phyloP scores from a whole-genome alignment of 2,113 vertebrate genomes.

The Psettodes erumei region DNA sequence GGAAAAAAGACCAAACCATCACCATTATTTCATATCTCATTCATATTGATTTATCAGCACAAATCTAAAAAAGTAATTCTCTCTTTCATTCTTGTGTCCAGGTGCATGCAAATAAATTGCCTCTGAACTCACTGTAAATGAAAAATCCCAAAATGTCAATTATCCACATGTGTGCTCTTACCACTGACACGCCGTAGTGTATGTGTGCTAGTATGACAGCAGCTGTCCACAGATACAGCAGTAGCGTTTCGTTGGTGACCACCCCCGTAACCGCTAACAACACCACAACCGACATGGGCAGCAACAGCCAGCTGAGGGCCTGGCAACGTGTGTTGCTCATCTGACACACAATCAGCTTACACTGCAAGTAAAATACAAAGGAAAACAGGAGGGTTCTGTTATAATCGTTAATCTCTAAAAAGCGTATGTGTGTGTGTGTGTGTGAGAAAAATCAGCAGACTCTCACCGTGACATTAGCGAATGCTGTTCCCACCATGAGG shows the following conservation, averaged over 20 bases:
- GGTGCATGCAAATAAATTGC: too few species aligned
- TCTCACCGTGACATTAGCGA: slow-evolving; percentile 96
- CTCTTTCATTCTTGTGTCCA: neutral
- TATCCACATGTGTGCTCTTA: slow-evolving; percentile 79
- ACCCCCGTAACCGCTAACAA: slow-evolving; percentile 76
- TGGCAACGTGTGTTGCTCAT: slow-evolving; percentile 97
- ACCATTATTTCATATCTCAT: neutral
- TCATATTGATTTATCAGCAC: neutral
- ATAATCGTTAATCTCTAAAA: neutral
- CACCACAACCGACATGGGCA: slow-evolving; percentile 87
- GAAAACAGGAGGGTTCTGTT: neutral
- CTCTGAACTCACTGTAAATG: neutral
- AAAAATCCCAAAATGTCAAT: too few species aligned
- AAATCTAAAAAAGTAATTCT: neutral
- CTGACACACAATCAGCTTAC: slow-evolving; percentile 97
- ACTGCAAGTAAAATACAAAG: slow-evolving; percentile 78
- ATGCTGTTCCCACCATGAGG: slow-evolving; percentile 97
- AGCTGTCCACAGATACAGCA: slow-evolving; percentile 86
- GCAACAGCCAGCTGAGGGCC: slow-evolving; percentile 90
- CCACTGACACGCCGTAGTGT: slow-evolving; percentile 95
- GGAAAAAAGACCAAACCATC: neutral
- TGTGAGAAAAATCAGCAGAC: neutral
- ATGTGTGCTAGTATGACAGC: slow-evolving; percentile 89
- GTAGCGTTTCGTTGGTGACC: slow-evolving; percentile 76
- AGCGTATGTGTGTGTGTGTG: neutral